Percentiles rank a stretch among this genome's conserved stretches.
Evolutionary conservation across 2,797 vertebrate genomes (phyloP).

Genomic region (Spea hammondii): DNA sequence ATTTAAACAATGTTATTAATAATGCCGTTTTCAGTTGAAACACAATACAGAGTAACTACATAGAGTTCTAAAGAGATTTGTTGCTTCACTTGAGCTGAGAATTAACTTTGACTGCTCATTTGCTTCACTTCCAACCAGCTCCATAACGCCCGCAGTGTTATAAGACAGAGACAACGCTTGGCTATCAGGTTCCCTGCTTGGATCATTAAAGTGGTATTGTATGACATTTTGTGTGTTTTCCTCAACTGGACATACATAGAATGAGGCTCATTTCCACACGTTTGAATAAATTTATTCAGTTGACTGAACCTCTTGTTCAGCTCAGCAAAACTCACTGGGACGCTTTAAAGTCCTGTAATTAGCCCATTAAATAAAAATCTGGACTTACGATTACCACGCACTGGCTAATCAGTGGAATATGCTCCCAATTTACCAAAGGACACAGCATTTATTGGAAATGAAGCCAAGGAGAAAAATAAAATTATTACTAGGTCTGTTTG

Average conservation of each 20-base stretch:
- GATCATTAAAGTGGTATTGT: slow-evolving; percentile 82
- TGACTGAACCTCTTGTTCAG: slow-evolving; percentile 81
- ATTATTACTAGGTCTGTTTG: slow-evolving; percentile 64
- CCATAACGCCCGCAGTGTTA: slow-evolving; percentile 64
- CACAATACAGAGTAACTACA: no score
- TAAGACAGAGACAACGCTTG: slow-evolving; percentile 72
- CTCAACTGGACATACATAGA: slow-evolving; percentile 75
- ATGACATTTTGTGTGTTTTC: slow-evolving; percentile 83
- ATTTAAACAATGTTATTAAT: no score
- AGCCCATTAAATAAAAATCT: slow-evolving; percentile 79
- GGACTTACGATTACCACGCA: slow-evolving; percentile 77
- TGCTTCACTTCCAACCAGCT: slow-evolving; percentile 62
- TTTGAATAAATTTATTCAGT: slow-evolving; percentile 85
- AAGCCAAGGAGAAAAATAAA: slow-evolving; percentile 76
- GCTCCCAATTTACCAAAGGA: slow-evolving; percentile 76
- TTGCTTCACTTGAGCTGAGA: no score
- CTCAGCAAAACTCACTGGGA: slow-evolving; percentile 80
- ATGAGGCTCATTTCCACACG: slow-evolving; percentile 80
- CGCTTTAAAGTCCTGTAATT: slow-evolving; percentile 82
- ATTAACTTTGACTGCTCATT: slow-evolving; percentile 61
- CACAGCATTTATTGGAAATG: slow-evolving; percentile 76
- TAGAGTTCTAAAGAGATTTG: no score
- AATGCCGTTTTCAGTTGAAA: no score
- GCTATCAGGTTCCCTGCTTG: slow-evolving; percentile 79
- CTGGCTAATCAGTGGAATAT: slow-evolving; percentile 78